A percentile compares a stretch with the other conserved stretches of the same genome.
These are phyloP conservation scores for Doryteuthis pealeii DNA, from an alignment of 1,140 invertebrate genomes.

Conservation along the genomic window DNA sequence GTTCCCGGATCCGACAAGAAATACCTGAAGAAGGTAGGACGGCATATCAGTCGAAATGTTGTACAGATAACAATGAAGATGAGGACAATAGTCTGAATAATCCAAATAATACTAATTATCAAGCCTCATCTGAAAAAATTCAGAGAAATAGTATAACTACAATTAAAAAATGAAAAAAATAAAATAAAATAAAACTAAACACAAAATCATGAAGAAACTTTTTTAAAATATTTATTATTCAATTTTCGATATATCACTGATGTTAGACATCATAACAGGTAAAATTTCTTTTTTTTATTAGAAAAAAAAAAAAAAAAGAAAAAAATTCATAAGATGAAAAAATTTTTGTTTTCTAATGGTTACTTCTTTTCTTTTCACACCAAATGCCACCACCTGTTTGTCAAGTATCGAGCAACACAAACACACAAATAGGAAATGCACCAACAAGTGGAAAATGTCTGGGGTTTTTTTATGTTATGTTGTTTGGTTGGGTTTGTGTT, in stretches of 20 bases:
- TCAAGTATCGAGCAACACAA: not conserved
- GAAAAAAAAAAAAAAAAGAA: not conserved
- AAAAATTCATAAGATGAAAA: not conserved
- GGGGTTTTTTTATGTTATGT: no score
- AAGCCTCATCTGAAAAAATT: no score
- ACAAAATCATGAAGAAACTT: not conserved
- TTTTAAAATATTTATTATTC: conserved; percentile 1
- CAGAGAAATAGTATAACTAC: no score
- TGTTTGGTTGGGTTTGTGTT: no score
- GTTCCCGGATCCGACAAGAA: no score
- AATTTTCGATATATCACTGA: conserved; percentile 7
- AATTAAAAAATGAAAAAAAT: no score
- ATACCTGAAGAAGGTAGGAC: no score
- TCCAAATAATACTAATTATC: no score
- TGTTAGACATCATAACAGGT: not conserved
- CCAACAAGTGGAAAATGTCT: not conserved
- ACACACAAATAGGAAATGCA: not conserved
- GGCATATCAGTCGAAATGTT: no score
- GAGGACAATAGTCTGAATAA: no score
- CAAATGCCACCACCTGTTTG: not conserved
- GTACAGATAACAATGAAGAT: no score
- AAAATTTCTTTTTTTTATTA: not conserved
- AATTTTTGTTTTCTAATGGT: not conserved
- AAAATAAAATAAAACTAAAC: not conserved
- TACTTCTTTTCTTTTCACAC: not conserved